Evolutionary conservation across 2,888 invertebrate species (phyloP), one percentile per base, ranked within the genome.

Genomic region (Tetragonisca angustula): DNA sequence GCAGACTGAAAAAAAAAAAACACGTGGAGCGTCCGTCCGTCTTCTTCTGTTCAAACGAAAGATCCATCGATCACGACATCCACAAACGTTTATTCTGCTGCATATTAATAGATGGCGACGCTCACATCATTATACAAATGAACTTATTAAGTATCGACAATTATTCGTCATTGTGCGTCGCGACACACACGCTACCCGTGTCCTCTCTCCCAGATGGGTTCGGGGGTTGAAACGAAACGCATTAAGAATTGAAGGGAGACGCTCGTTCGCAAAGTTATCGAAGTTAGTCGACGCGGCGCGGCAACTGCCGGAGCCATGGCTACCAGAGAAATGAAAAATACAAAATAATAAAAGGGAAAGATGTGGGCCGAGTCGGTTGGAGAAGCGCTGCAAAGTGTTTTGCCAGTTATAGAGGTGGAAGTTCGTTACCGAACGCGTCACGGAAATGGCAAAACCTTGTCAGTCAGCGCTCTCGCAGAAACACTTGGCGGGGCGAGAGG

Each of bases 361-460:
- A 70, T 59, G 43, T 43, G 43, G 62, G 32, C 61, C 64, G 79
- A 75, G 79, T 67, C 71, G 77, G 79, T 79, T 67, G 72, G 72
- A 71, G 81, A 68, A 77, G 75, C 74, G 84, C 85, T 69, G 89
- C 67, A 78, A 85, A 89, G 83, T 87, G 89, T 89, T 89, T 89
- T 74, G 87, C 79, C 87, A 81, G 88, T 89, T 89, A 89, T 87
- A 76, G 89, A 84, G 86, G 87, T 89, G 88, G 88, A 89, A 89
- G 89, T 89, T 89, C 88, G 88, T 89, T 89, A 89, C 88, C 89
- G 86, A 87, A 85, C 86, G 86, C 86, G 89, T 90, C 90, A 81
- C 88, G 90, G 89, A 89, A 89, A 90, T 89, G 90, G 90, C 90
- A 85, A 89, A 89, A 90, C 87, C 90, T 89, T 90, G 89, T 90